Evolutionary conservation across 2,888 invertebrate genomes (phyloP), one percentile per base, ranked within the genome.

Genomic region (Tachina fera): DNA sequence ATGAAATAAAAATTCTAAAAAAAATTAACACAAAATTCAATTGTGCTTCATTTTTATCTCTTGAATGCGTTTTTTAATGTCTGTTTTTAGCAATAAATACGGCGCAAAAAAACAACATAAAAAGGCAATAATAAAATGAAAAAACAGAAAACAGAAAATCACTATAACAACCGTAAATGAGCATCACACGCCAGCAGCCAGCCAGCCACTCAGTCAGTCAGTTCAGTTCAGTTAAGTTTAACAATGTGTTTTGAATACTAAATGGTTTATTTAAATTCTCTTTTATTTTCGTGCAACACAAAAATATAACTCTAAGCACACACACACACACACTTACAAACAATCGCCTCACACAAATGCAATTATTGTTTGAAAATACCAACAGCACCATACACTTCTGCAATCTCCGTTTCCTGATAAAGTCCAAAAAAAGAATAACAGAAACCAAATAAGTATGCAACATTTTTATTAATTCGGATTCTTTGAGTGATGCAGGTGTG

Each of bases 241-340:
- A 77, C 83, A 76, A 80, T 83, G 86, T 77, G 86, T 83, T 86
- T 83, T 83, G 86, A 67, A 86, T 86, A 79, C 43, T 80, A 83
- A 86, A 86, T 85, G 72, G 47, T 71, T 39, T 71, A 45, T 79
- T 71, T 78, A 51, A 49, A 10, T 61, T 68, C 16, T 22, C 60
- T 71, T 71, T 71, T 43, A 60, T 11, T 58, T 71, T n/a, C 72
- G 13, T 60, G 76, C 51, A 72, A n/a, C 13, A 8, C 47, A 47
- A 74, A 58, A 49, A 31, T 31, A 31, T 3, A 41, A 3, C 22
- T 2, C 22, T 22, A 22, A 1, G 4, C 31, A 31, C 31, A 31
- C 45, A 16, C 11, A 63, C 60, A 51, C 67, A 81, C 58, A 56
- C 67, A 53, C 47, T 31, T 4, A 53, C 58, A 31, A 31, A 65